These are phyloP conservation scores for Platynereis dumerilii DNA, from an alignment of 2,888 invertebrate genomes.

Conservation along the genomic window DNA sequence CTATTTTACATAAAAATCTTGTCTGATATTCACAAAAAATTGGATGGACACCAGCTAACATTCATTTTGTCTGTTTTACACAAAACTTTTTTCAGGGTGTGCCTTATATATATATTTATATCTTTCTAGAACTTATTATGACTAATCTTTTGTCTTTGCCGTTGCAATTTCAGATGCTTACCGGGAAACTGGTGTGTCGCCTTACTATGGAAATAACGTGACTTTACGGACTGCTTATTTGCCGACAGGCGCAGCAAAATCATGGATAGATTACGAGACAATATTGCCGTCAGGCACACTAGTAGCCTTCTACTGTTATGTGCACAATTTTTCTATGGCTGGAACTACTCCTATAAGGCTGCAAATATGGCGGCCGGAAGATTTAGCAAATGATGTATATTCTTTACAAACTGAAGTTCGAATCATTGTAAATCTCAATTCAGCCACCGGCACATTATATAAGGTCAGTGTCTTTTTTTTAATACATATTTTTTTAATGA, in stretches of 20 bases:
- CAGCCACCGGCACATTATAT: slow-evolving; percentile 27
- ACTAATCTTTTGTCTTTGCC: too few species aligned
- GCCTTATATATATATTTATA: too few species aligned
- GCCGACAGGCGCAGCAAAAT: slow-evolving; percentile 27
- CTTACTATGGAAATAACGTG: slow-evolving; percentile 34
- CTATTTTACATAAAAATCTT: too few species aligned
- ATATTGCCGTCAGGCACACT: slow-evolving; percentile 30
- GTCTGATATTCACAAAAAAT: too few species aligned
- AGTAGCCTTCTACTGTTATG: slow-evolving; percentile 28
- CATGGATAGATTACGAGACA: slow-evolving; percentile 35
- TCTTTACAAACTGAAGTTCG: slow-evolving; percentile 27
- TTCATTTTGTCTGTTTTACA: too few species aligned
- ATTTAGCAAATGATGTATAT: slow-evolving; percentile 20
- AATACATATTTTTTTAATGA: too few species aligned
- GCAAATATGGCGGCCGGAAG: slow-evolving; percentile 35
- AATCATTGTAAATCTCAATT: slow-evolving; percentile 9
- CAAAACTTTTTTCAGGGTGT: too few species aligned
- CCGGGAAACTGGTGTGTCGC: too few species aligned
- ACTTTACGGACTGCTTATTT: slow-evolving; percentile 27
- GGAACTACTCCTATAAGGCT: slow-evolving; percentile 19
- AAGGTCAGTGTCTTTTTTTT: slow-evolving; percentile 24
- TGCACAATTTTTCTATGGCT: slow-evolving; percentile 24
- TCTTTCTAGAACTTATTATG: too few species aligned
- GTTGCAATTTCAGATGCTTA: too few species aligned
- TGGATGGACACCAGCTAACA: too few species aligned